These are phyloP conservation scores for Drosophila auraria DNA, from an alignment of 1,140 invertebrate species.

Conservation along the genomic window DNA sequence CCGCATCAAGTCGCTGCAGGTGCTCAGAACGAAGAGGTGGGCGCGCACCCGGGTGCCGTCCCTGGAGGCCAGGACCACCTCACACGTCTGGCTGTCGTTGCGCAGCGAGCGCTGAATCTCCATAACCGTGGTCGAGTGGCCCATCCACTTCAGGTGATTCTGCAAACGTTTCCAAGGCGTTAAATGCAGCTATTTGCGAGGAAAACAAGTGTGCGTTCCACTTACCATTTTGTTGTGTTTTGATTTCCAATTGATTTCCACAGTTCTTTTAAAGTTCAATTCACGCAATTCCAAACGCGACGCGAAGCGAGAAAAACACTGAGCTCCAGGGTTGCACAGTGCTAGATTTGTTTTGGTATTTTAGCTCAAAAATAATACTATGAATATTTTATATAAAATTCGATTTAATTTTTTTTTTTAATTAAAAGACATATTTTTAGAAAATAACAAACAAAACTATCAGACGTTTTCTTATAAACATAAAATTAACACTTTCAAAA, in stretches of 20 bases:
- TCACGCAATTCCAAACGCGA: constrained; percentile 53
- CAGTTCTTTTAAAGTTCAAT: constrained; percentile 32
- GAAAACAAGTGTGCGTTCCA: constrained; percentile 34
- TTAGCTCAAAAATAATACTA: neutral
- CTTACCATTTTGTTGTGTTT: constrained; percentile 60
- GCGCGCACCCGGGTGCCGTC: constrained; percentile 74
- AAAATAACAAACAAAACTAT: too few relatives aligned
- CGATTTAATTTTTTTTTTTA: neutral
- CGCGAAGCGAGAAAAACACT: constrained; percentile 17
- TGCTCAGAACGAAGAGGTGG: constrained; percentile 78
- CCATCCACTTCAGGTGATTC: constrained; percentile 85
- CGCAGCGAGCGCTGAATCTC: constrained; percentile 77
- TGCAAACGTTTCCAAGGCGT: constrained; percentile 7
- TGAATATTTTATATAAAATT: neutral
- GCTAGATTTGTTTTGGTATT: neutral
- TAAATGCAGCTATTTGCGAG: neutral
- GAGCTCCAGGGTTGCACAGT: neutral
- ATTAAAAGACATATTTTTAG: neutral
- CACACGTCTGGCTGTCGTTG: constrained; percentile 66
- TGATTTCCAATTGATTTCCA: constrained; percentile 53
- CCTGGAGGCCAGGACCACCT: constrained; percentile 75
- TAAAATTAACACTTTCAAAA: too few relatives aligned
- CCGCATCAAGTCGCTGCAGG: constrained; percentile 78
- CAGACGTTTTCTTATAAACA: too few relatives aligned
- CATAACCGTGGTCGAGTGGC: constrained; percentile 80